Evolutionary conservation across 1,140 invertebrate species (phyloP).

Genomic region (Lysiphlebus fabarum): DNA sequence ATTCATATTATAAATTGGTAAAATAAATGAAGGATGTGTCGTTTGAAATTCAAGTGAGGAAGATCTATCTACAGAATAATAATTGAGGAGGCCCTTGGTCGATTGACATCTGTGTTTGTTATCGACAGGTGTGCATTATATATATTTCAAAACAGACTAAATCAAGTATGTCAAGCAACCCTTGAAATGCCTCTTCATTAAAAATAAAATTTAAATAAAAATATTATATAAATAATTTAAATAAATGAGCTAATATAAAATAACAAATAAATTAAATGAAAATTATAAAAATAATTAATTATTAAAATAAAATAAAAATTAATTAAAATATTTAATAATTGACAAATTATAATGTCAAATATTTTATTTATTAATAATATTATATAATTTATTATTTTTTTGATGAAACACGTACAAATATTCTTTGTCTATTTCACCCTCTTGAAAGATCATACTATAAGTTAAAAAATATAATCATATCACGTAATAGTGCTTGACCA

Average conservation of each 20-base stretch:
- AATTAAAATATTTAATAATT: too few relatives aligned
- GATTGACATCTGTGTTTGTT: slow-evolving; percentile 30
- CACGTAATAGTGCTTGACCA: slow-evolving; percentile 17
- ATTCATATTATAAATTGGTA: too few relatives aligned
- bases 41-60: slow-evolving; percentile 2
- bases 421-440: neutral
- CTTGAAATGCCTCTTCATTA: slow-evolving; percentile 7
- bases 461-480: slow-evolving; percentile 5
- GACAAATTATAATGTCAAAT: too few relatives aligned
- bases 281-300: too few relatives aligned
- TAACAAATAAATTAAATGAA: too few relatives aligned
- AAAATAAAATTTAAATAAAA: neutral
- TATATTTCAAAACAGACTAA: neutral
- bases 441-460: neutral
- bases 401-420: neutral
- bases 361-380: too few relatives aligned
- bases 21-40: neutral
- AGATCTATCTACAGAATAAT: slow-evolving; percentile 12
- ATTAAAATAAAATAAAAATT: too few relatives aligned
- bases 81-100: slow-evolving; percentile 17
- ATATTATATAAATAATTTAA: neutral
- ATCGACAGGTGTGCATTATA: slow-evolving; percentile 31
- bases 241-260: neutral
- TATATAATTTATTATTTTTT: neutral
- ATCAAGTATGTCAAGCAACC: slow-evolving; percentile 10